These are phyloP conservation scores for Falco biarmicus DNA, from an alignment of 2,797 vertebrate species.

Conservation along the genomic window DNA sequence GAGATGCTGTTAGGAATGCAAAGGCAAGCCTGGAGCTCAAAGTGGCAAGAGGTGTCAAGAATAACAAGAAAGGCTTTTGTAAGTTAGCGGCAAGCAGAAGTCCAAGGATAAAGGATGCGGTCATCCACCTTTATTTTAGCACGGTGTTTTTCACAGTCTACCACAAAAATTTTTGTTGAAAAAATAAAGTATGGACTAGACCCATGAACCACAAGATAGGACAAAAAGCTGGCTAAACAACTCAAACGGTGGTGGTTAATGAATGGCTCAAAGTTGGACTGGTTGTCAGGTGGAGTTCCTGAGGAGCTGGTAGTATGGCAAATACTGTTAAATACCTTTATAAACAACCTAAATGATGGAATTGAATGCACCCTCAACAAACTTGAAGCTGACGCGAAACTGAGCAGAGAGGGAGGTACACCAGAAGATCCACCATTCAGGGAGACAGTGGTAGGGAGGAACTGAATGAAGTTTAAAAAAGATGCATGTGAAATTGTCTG, in stretches of 20 bases:
- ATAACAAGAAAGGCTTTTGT: not conserved
- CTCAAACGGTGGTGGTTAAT: not conserved
- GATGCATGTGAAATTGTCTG: not conserved
- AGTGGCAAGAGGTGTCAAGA: not conserved
- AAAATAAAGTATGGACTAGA: not conserved
- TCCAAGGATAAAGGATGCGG: not conserved
- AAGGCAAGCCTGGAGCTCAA: not conserved
- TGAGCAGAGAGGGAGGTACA: not conserved
- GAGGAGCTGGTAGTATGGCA: not conserved
- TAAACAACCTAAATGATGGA: not conserved
- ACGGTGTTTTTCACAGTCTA: not conserved
- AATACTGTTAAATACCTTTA: not conserved
- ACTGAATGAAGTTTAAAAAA: not conserved
- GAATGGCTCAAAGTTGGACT: not conserved
- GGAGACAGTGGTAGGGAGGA: not conserved
- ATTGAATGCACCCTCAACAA: not conserved
- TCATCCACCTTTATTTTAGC: not conserved
- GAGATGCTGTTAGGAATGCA: not conserved
- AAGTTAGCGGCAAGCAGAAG: not conserved
- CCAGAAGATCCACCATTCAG: not conserved
- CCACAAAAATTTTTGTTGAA: not conserved
- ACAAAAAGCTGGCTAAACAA: not conserved
- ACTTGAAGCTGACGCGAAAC: not conserved
- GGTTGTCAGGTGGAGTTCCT: not conserved
- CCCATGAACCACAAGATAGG: not conserved